These are phyloP conservation scores for Muscicapa comitata DNA, from an alignment of 2,797 vertebrate species.

Conservation along the genomic window DNA sequence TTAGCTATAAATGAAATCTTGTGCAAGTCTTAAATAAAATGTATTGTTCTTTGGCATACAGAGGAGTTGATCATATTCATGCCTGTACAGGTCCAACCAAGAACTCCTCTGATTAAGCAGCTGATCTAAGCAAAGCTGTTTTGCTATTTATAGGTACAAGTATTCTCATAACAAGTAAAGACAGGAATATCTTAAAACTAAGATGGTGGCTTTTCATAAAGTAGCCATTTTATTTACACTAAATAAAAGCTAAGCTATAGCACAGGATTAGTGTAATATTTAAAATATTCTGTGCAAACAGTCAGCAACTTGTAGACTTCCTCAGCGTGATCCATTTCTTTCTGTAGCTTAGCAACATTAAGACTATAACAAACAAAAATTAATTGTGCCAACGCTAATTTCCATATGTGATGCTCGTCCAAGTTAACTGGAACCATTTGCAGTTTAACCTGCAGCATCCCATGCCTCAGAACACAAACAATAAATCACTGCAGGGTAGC, in stretches of 20 bases:
- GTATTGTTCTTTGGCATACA: slow-evolving; percentile 48
- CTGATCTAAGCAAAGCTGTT: slow-evolving; percentile 57
- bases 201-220: slow-evolving; percentile 54
- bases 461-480: not conserved
- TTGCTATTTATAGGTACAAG: slow-evolving; percentile 64
- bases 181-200: slow-evolving; percentile 31
- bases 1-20: slow-evolving; percentile 61
- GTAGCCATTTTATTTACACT: slow-evolving; percentile 66
- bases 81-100: slow-evolving; percentile 62
- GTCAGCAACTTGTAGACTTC: slow-evolving; percentile 60
- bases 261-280: slow-evolving; percentile 61
- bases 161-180: slow-evolving; percentile 56
- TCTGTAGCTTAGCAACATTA: slow-evolving; percentile 68
- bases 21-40: slow-evolving; percentile 49
- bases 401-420: slow-evolving; percentile 28
- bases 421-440: slow-evolving; percentile 35
- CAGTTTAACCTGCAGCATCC: not conserved
- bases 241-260: slow-evolving; percentile 63
- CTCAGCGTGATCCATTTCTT: not conserved
- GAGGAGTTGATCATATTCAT: slow-evolving; percentile 50
- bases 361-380: slow-evolving; percentile 67
- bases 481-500: slow-evolving; percentile 9
- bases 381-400: slow-evolving; percentile 55
- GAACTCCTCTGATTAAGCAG: slow-evolving; percentile 50
- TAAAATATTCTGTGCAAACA: slow-evolving; percentile 69